A percentile compares a stretch with the other conserved stretches of the same genome.
phyloP scores from a whole-genome alignment of 2,888 invertebrate genomes.

The Dicycla oo region DNA sequence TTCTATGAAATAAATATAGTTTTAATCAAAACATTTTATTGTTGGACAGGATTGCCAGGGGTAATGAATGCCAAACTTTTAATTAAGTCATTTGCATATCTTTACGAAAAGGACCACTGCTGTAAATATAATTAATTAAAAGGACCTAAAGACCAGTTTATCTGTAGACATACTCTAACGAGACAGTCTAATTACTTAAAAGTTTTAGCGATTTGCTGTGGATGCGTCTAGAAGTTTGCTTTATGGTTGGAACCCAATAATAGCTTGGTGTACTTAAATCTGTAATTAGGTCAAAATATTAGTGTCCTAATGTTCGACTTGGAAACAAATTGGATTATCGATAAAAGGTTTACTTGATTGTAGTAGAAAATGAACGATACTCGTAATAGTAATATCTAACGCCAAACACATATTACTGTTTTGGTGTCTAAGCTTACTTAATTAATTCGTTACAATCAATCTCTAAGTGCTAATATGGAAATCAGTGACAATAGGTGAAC shows the following conservation, averaged over 20 bases:
- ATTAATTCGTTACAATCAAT: conserved; percentile 9
- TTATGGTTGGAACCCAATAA: conserved; percentile 7
- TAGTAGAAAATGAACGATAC: not conserved
- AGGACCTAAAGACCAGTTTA: not conserved
- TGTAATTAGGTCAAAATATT: not conserved
- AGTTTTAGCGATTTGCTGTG: conserved; percentile 22
- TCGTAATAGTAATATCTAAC: not conserved
- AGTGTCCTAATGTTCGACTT: not conserved
- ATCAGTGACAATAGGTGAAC: conserved; percentile 24
- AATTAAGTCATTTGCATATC: conserved; percentile 5
- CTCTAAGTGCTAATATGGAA: conserved; percentile 30
- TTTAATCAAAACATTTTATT: conserved; percentile 12
- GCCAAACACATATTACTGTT: not conserved
- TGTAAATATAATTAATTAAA: not conserved
- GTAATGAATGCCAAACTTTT: not conserved
- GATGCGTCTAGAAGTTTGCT: conserved; percentile 16
- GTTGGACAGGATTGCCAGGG: no score
- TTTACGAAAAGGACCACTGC: not conserved
- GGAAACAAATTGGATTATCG: not conserved
- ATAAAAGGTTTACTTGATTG: not conserved
- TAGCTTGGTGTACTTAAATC: conserved; percentile 8
- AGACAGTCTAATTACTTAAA: conserved; percentile 49
- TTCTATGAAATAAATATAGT: not conserved
- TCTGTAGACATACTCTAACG: not conserved
- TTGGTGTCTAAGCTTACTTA: not conserved